Conservation (phyloP, 2,797 vertebrate species). For the Gymnoscopelus braueri region DNA sequence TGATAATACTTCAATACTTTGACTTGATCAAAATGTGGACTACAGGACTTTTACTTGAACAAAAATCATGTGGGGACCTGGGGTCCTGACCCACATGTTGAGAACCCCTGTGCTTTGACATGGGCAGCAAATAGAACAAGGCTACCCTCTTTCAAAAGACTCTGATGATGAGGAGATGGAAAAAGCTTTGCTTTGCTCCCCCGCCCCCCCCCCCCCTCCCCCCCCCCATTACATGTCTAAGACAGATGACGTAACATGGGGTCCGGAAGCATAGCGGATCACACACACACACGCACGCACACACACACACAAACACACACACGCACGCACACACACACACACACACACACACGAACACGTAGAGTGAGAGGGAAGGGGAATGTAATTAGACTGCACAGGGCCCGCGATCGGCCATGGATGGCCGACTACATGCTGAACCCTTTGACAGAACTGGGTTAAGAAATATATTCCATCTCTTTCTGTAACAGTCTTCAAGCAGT, state of each 20-base stretch:
- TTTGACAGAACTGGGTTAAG: constrained; percentile 83
- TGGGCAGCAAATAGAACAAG: too few species aligned
- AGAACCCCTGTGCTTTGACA: too few species aligned
- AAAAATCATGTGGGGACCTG: too few species aligned
- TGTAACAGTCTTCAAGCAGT: constrained; percentile 36
- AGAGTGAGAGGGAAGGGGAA: constrained; percentile 27
- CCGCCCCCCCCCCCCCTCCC: not conserved
- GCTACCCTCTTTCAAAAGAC: too few species aligned
- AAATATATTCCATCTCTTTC: constrained; percentile 53
- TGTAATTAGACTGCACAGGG: constrained; percentile 68
- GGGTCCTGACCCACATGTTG: too few species aligned
- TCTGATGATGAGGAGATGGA: not conserved
- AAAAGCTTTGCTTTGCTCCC: constrained; percentile 23
- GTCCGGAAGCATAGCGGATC: constrained; percentile 38
- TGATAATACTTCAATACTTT: too few species aligned
- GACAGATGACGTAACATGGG: constrained; percentile 24
- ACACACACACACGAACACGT: too few species aligned
- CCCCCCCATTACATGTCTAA: not conserved
- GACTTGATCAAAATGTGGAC: too few species aligned
- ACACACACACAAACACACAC: constrained; percentile 27
- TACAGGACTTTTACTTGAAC: too few species aligned
- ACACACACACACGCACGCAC: constrained; percentile 37
- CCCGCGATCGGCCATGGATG: constrained; percentile 62
- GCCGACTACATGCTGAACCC: constrained; percentile 55
- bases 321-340: not conserved